Conservation (phyloP, 1,140 invertebrate genomes). For the Pseudomyrmex pallidus region DNA sequence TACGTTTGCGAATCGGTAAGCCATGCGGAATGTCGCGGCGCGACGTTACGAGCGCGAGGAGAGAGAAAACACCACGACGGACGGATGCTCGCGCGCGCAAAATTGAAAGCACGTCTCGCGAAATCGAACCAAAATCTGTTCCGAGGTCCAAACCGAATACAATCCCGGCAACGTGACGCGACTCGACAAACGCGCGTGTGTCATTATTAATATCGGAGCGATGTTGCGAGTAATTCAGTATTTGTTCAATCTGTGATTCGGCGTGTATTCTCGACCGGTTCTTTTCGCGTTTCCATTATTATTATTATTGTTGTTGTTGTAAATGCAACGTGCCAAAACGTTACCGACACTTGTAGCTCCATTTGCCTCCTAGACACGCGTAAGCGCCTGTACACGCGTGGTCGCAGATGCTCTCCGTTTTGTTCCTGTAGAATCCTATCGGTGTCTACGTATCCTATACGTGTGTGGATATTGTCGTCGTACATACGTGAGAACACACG, state of each 20-base stretch:
- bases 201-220: constrained; percentile 33
- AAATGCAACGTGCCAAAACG: constrained; percentile 9
- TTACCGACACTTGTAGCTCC: constrained; percentile 61
- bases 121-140: constrained; percentile 59
- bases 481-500: constrained; percentile 13
- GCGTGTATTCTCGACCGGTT: background rate
- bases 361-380: constrained; percentile 57
- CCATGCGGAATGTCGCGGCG: constrained; percentile 62
- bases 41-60: constrained; percentile 4
- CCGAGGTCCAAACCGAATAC: constrained; percentile 32
- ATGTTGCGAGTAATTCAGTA: background rate
- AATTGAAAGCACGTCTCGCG: constrained; percentile 49
- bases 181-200: constrained; percentile 21
- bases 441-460: constrained; percentile 35
- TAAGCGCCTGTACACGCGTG: constrained; percentile 65
- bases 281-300: constrained; percentile 54
- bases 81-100: constrained; percentile 10
- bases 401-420: constrained; percentile 55
- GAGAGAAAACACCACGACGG: background rate
- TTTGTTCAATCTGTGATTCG: background rate
- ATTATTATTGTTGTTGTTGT: background rate
- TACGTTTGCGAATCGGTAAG: constrained; percentile 64
- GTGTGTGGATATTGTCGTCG: background rate
- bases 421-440: constrained; percentile 53
- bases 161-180: constrained; percentile 50